Conservation (phyloP, 2,797 vertebrate genomes). For the Coregonus sp. region DNA sequence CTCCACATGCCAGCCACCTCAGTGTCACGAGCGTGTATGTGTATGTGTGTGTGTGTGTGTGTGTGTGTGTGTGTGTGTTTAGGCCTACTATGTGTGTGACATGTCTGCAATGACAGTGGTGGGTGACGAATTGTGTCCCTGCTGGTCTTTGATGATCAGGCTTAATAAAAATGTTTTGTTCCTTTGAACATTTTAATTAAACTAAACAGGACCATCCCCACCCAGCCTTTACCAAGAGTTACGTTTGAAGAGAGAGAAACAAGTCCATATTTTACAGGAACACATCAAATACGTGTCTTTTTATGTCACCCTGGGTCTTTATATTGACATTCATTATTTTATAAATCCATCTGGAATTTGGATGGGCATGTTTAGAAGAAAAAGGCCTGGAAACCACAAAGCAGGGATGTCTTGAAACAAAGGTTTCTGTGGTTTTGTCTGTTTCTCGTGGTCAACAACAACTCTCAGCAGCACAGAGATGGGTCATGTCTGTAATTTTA, state of each 20-base stretch:
- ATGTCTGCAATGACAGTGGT: slow-evolving; percentile 60
- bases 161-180: slow-evolving; percentile 59
- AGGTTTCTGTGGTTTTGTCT: slow-evolving; percentile 76
- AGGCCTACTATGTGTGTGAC: slow-evolving; percentile 33
- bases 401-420: slow-evolving; percentile 77
- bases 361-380: slow-evolving; percentile 77
- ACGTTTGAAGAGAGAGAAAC: slow-evolving; percentile 77
- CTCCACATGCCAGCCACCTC: too few species aligned
- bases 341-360: slow-evolving; percentile 79
- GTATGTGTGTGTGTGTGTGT: slow-evolving; percentile 29
- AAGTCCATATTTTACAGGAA: slow-evolving; percentile 76
- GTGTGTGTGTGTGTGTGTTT: not conserved
- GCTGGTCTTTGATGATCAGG: slow-evolving; percentile 57
- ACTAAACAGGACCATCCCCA: slow-evolving; percentile 72
- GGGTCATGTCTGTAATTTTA: slow-evolving; percentile 74
- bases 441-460: slow-evolving; percentile 73
- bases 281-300: slow-evolving; percentile 74
- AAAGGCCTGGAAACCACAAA: slow-evolving; percentile 70
- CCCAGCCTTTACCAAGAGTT: slow-evolving; percentile 65
- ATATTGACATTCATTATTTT: slow-evolving; percentile 77
- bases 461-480: slow-evolving; percentile 59
- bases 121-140: slow-evolving; percentile 62
- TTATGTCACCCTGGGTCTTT: slow-evolving; percentile 71
- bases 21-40: not conserved
- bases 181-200: slow-evolving; percentile 80